Evolutionary conservation across 2,797 vertebrate genomes (phyloP).

Genomic region (Cynopterus sphinx): DNA sequence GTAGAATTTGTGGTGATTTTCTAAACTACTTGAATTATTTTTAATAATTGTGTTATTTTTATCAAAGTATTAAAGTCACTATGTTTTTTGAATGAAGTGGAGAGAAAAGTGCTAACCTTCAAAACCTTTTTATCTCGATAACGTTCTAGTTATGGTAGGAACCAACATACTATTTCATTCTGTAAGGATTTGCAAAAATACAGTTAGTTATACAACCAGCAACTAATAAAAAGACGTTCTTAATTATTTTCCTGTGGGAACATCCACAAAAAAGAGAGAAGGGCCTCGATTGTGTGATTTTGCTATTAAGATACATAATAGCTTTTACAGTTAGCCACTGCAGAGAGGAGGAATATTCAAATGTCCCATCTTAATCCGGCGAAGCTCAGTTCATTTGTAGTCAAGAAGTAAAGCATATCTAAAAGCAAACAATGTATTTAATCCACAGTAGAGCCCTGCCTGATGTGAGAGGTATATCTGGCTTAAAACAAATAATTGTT

Average conservation of each 20-base stretch:
- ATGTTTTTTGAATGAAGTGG: not conserved
- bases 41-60: not conserved
- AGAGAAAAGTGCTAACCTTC: not conserved
- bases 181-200: conserved; percentile 41
- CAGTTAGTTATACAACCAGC: conserved; percentile 57
- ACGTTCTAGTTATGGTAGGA: not conserved
- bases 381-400: not conserved
- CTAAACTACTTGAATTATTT: not conserved
- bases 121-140: conserved; percentile 11
- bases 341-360: not conserved
- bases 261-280: conserved; percentile 27
- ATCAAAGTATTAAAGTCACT: not conserved
- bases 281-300: not conserved
- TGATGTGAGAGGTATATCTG: not conserved
- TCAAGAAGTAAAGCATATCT: not conserved
- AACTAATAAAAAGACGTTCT: conserved; percentile 67
- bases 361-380: not conserved
- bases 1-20: not conserved
- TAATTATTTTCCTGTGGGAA: conserved; percentile 40
- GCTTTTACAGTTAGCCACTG: not conserved
- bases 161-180: conserved; percentile 21
- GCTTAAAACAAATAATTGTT: not conserved
- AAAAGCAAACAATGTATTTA: not conserved
- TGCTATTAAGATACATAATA: not conserved
- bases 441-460: not conserved